Conservation (phyloP, 2,888 invertebrate species). For the Spicauda simplicius region DNA sequence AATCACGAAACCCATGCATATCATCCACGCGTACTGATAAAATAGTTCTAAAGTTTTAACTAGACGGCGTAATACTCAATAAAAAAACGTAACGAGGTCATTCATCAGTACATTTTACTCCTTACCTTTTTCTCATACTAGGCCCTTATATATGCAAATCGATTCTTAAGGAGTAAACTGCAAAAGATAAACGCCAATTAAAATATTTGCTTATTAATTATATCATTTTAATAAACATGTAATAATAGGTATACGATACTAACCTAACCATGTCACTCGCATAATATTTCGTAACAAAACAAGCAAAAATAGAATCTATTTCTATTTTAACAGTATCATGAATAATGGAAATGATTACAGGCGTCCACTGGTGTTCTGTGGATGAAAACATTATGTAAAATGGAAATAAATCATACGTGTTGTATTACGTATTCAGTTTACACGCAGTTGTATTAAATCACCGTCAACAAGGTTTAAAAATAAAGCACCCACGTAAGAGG, state of each 20-base stretch:
- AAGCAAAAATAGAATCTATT: neutral
- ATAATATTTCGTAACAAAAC: neutral
- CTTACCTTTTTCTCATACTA: no score
- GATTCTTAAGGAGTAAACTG: no score
- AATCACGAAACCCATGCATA: no score
- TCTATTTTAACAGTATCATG: constrained; percentile 8
- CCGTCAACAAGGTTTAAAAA: constrained; percentile 30
- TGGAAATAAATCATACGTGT: constrained; percentile 23
- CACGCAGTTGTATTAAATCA: constrained; percentile 27
- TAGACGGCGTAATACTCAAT: no score
- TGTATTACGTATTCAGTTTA: constrained; percentile 16
- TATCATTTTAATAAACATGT: no score
- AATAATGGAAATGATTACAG: constrained; percentile 17
- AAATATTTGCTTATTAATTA: neutral
- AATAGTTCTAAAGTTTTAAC: no score
- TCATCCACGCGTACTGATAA: no score
- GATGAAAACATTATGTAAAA: constrained; percentile 30
- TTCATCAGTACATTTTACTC: no score
- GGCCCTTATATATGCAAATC: no score
- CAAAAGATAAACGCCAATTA: neutral
- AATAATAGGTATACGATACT: no score
- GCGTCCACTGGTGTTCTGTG: constrained; percentile 5
- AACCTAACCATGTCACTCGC: neutral
- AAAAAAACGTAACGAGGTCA: no score
- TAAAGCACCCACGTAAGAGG: constrained; percentile 21